phyloP scores from a whole-genome alignment of 2,797 vertebrate genomes.

The Perodicticus potto region DNA sequence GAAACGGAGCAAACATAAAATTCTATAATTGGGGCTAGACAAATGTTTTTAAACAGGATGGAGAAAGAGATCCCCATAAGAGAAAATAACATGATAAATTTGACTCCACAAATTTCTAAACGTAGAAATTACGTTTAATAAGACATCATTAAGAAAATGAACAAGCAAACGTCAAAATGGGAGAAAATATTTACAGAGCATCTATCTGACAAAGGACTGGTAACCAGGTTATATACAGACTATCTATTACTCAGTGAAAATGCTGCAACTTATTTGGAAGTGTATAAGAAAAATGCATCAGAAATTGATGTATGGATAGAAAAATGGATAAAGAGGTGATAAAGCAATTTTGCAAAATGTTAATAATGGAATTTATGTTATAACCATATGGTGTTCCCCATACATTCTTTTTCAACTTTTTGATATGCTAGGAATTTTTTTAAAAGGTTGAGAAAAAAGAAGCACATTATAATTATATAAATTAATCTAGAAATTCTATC shows the following conservation, averaged over 20 bases:
- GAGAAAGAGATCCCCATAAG: background rate
- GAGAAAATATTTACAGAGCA: background rate
- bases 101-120: too few relatives aligned
- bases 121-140: background rate
- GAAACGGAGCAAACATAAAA: conserved; percentile 19
- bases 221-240: conserved; percentile 11
- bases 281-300: background rate
- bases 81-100: conserved; percentile 19
- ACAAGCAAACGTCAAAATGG: background rate
- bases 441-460: background rate
- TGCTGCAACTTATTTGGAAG: background rate
- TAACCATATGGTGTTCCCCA: background rate
- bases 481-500: background rate
- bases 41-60: background rate
- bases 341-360: background rate
- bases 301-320: background rate
- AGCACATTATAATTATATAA: background rate
- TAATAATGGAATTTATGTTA: background rate
- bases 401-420: conserved; percentile 21
- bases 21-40: background rate
- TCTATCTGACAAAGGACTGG: background rate
- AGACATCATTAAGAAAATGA: background rate
- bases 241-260: background rate
- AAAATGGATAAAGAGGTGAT: background rate
- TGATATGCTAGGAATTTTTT: background rate